Percentiles rank a stretch among this genome's conserved stretches.
Conservation (phyloP, 2,888 invertebrate genomes). For the Leptogaster cylindrica region DNA sequence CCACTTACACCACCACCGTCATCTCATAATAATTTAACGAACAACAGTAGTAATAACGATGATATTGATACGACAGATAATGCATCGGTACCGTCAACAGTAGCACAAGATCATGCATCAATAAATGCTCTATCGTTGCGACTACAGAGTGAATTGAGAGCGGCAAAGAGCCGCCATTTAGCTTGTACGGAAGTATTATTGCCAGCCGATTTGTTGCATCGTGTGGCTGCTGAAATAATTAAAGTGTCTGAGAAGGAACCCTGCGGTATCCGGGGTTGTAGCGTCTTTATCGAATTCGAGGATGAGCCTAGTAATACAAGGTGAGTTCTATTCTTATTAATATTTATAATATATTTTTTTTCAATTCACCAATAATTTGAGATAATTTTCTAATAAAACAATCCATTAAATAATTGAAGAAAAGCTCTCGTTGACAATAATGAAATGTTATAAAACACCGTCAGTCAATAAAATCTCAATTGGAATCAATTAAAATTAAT, state of each 20-base stretch:
- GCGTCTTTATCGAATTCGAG: conserved; percentile 83
- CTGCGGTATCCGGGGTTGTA: conserved; percentile 86
- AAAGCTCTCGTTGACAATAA: no score
- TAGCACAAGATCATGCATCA: conserved; percentile 56
- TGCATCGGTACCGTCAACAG: conserved; percentile 48
- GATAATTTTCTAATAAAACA: no score
- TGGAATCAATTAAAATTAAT: conserved; percentile 6
- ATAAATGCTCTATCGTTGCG: conserved; percentile 72
- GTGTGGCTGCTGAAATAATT: conserved; percentile 80
- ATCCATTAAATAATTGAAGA: no score
- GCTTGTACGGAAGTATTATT: conserved; percentile 85
- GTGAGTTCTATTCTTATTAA: conserved; percentile 51
- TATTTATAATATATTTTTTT: not conserved
- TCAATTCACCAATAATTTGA: no score
- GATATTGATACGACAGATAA: conserved; percentile 42
- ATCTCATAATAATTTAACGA: conserved; percentile 30
- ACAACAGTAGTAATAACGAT: conserved; percentile 46
- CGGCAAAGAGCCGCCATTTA: conserved; percentile 79
- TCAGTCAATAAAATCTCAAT: conserved; percentile 9
- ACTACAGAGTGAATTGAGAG: conserved; percentile 78
- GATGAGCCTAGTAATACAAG: conserved; percentile 69
- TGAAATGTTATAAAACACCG: no score
- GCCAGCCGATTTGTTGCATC: conserved; percentile 80
- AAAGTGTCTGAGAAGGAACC: conserved; percentile 87
- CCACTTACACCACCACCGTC: conserved; percentile 58